Conservation (phyloP, 2,113 vertebrate species). For the Apteryx owenii region DNA sequence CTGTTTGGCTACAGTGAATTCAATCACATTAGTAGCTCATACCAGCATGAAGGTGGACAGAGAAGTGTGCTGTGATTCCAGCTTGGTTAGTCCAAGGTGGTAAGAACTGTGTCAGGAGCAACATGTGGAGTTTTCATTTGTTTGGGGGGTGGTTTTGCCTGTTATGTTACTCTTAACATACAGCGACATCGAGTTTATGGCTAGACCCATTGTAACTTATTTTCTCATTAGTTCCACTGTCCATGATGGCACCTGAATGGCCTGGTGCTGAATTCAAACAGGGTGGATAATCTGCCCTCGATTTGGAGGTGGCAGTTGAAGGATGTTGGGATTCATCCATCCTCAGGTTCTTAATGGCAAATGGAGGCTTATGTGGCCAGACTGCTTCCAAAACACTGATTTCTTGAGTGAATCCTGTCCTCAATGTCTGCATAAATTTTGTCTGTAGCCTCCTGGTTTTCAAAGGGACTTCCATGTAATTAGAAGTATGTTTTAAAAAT, state of each 20-base stretch:
- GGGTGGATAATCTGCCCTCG: no score
- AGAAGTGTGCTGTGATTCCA: neutral
- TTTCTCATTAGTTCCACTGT: no score
- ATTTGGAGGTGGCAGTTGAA: neutral
- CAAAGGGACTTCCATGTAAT: no score
- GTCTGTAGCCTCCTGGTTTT: neutral
- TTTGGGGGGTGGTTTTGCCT: neutral
- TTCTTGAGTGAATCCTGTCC: neutral
- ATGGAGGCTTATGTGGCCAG: neutral
- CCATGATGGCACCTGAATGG: no score
- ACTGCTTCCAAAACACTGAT: neutral
- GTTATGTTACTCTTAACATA: neutral
- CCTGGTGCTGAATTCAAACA: neutral
- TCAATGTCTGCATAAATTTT: neutral
- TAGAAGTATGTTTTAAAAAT: no score
- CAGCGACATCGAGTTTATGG: no score
- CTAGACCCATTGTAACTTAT: neutral
- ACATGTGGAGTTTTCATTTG: no score
- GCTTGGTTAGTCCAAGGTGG: neutral
- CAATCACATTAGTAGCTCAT: rapidly evolving
- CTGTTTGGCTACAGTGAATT: neutral
- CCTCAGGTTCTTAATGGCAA: neutral
- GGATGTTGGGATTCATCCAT: no score
- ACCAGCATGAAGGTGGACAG: neutral
- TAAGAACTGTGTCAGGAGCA: neutral